Evolutionary conservation across 2,888 invertebrate genomes (phyloP).

Genomic region (Thysanoteuthis rhombus): DNA sequence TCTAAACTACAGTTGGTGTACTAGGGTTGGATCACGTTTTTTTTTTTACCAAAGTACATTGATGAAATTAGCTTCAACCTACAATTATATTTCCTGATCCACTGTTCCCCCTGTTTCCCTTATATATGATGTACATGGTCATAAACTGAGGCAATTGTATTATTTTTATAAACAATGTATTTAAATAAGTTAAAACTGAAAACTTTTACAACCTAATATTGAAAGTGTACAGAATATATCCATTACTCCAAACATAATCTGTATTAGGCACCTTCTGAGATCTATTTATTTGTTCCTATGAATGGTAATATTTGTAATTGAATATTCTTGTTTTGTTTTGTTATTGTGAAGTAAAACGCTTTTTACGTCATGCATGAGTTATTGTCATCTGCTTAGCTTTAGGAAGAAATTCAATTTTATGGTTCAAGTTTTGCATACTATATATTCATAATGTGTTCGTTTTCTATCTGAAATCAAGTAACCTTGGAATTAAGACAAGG

Average conservation of each 20-base stretch:
- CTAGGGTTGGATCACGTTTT: too few species aligned
- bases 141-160: too few species aligned
- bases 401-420: neutral
- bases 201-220: too few species aligned
- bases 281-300: neutral
- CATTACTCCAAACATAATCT: neutral
- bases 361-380: neutral
- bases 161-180: too few species aligned
- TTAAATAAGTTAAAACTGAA: too few species aligned
- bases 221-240: neutral
- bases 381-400: neutral
- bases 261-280: neutral
- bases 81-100: too few species aligned
- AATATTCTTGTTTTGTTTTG: neutral
- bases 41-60: too few species aligned
- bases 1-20: too few species aligned
- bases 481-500: neutral
- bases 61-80: too few species aligned
- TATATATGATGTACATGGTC: too few species aligned
- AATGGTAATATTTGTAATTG: too few species aligned
- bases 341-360: neutral
- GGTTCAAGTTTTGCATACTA: neutral
- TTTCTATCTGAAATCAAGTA: neutral
- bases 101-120: too few species aligned
- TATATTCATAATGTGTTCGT: neutral